These are phyloP conservation scores for Drosophila lutescens DNA, from an alignment of 2,888 invertebrate genomes.

Conservation along the genomic window DNA sequence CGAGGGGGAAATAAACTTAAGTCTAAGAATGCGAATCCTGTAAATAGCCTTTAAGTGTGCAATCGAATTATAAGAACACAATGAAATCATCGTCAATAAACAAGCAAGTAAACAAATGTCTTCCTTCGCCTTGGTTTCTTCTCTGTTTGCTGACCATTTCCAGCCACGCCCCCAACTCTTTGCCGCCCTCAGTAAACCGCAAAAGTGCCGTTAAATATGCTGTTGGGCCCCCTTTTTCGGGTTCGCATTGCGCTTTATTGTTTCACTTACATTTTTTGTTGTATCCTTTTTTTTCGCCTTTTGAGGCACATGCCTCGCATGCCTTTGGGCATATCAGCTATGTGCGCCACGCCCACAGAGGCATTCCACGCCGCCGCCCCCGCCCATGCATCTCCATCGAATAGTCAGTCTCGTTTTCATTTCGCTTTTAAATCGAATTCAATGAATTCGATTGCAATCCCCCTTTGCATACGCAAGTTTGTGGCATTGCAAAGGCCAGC, in stretches of 20 bases:
- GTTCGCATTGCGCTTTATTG: slow-evolving; percentile 20
- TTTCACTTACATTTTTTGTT: slow-evolving; percentile 24
- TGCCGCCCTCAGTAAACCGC: slow-evolving; percentile 43
- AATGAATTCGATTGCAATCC: slow-evolving; percentile 76
- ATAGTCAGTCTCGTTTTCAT: slow-evolving; percentile 48
- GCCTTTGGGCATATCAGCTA: slow-evolving; percentile 24
- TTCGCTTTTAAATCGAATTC: slow-evolving; percentile 76
- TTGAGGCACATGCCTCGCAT: slow-evolving; percentile 29
- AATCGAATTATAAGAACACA: slow-evolving; percentile 52
- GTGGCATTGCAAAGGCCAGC: slow-evolving; percentile 59
- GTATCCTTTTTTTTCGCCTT: background rate
- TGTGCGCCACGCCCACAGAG: slow-evolving; percentile 31
- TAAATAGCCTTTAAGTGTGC: slow-evolving; percentile 73
- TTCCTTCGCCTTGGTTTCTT: slow-evolving; percentile 3
- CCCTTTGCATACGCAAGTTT: slow-evolving; percentile 78
- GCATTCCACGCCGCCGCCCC: slow-evolving; percentile 13
- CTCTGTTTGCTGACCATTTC: background rate
- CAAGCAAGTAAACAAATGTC: slow-evolving; percentile 17
- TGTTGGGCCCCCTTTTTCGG: slow-evolving; percentile 24
- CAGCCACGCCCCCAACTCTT: slow-evolving; percentile 22
- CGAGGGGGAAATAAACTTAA: slow-evolving; percentile 25
- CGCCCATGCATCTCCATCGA: background rate
- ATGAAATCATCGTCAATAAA: slow-evolving; percentile 69
- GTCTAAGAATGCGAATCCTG: slow-evolving; percentile 54
- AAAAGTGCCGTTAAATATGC: slow-evolving; percentile 63